Base-by-base conservation (phyloP, 2,797 vertebrate species). In the Graptemys geographica region DNA sequence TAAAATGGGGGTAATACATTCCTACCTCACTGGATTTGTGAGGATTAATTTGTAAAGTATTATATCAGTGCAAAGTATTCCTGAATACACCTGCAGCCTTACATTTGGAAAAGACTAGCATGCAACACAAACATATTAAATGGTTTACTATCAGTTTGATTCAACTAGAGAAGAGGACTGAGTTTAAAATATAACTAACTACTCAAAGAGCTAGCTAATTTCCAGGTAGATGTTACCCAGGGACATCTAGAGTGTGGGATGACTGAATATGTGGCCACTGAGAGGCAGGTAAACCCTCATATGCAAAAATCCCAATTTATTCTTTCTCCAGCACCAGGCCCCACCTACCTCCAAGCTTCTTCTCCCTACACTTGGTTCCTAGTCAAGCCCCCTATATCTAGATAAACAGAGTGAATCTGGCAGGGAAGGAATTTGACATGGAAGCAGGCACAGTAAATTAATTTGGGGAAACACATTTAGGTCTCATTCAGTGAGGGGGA, bases 81-180 rank as follows among this genome's bases (percentile, higher is more conserved):
- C 74, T 91, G 49, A 89, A 25, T 87, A 88, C 37, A 86, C 65
- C 55, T 94, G 86, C 78, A 88, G 94, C 89, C 90, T 96, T 97
- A 94, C 57, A 52, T 96, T 90, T 90, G 51, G 53, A 94, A 92
- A 89, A 62, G 76, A 59, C 92, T 90, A n/a, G 47, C 44, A 47
- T 49, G 27, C 47, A 44, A 78, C 15, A 47, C 12, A 78, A 16
- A 78, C 41, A 28, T 28, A 78, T 25, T 49, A 15, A 31, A 18
- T 10, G 27, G 13, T 78, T 49, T 78, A 18, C 13, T 16, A 18
- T 78, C 74, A 76, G 25, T 78, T 78, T 78, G 69, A 28, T 78
- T 78, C 27, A 78, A 78, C 27, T 49, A 49, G 74, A 74, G 69
- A 49, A 80, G 52, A 87, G 55, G 90, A 84, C 16, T 28, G 15